Base-by-base conservation (phyloP, 2,113 vertebrate species). In the Syngnathoides biaculeatus region DNA sequence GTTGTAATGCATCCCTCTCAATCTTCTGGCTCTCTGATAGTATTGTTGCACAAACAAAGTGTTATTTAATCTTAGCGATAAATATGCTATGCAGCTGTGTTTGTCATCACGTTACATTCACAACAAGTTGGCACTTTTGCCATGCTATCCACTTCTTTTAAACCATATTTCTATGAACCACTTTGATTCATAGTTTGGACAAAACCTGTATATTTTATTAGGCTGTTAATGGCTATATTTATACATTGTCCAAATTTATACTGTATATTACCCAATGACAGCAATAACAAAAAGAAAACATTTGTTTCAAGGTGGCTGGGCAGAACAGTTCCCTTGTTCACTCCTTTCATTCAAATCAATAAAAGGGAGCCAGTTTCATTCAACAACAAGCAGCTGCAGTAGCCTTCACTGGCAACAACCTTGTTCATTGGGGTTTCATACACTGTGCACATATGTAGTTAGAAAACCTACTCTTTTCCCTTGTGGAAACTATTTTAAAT, bases 11-110 rank as follows among this genome's bases (percentile, higher is more conserved):
- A 79, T 67, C 57, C 55, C 61, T 15, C 52, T 53, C 65, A 65
- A 67, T 68, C 59, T 72, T 66, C 48, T 76, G 69, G 67, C 61
- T 35, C 72, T 80, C 85, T 79, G 81, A 86, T 83, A 80, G 79
- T 86, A 85, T 67, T 76, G 77, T 79, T 74, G 66, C 69, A 64
- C 50, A 57, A 24, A 72, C 69, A 87, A 70, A 83, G 72, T 66
- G 56, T 72, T 70, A 69, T 79, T 80, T 78, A 73, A 73, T 82
- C 68, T 64, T 43, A 39, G 58, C 64, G 65, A 63, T 80, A 78
- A 74, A 73, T 75, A 62, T 52, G 63, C 65, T 47, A n/a, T n/a
- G n/a, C n/a, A 53, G 40, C 56, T 61, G 60, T 50, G 53, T 59
- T 40, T 61, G 56, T 64, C 26, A 71, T 55, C 47, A 15, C 8